Percentiles rank a stretch among this genome's conserved stretches.
These are phyloP conservation scores for Neotoxoptera formosana DNA, from an alignment of 1,140 invertebrate species.

Conservation along the genomic window DNA sequence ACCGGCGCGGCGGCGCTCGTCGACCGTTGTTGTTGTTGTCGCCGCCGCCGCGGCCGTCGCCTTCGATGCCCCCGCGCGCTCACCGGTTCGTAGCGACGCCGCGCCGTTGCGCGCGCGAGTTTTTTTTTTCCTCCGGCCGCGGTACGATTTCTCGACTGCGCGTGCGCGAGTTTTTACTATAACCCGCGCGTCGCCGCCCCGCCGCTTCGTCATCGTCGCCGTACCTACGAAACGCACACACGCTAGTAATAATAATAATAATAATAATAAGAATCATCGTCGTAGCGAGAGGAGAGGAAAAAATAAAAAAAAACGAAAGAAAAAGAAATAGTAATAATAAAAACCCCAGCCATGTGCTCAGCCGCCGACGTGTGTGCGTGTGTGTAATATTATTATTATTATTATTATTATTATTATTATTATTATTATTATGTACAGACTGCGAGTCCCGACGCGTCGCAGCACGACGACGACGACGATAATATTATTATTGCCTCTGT, in stretches of 20 bases:
- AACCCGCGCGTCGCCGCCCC: not conserved
- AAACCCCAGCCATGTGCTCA: slow-evolving; percentile 4
- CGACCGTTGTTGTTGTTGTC: slow-evolving; percentile 19
- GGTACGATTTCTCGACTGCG: not conserved
- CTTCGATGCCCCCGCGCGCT: not conserved
- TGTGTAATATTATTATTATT: slow-evolving; percentile 1
- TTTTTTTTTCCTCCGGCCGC: not conserved
- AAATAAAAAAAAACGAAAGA: slow-evolving; percentile 15
- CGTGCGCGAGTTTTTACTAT: not conserved
- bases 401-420: not conserved
- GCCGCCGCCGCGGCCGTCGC: not conserved
- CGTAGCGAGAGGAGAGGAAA: not conserved
- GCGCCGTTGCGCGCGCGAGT: not conserved
- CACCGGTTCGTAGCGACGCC: slow-evolving; percentile 9
- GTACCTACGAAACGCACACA: slow-evolving; percentile 19
- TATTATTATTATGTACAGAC: not conserved
- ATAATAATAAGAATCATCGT: not conserved
- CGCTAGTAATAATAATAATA: not conserved
- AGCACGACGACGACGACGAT: slow-evolving; percentile 23
- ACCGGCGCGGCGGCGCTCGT: not conserved
- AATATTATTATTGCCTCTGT: slow-evolving; percentile 24
- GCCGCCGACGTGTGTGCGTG: not conserved
- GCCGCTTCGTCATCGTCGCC: too few species aligned
- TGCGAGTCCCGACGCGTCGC: not conserved
- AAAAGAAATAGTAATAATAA: slow-evolving; percentile 29